Base-by-base conservation (phyloP, 2,113 vertebrate genomes). In the Garra rufa region DNA sequence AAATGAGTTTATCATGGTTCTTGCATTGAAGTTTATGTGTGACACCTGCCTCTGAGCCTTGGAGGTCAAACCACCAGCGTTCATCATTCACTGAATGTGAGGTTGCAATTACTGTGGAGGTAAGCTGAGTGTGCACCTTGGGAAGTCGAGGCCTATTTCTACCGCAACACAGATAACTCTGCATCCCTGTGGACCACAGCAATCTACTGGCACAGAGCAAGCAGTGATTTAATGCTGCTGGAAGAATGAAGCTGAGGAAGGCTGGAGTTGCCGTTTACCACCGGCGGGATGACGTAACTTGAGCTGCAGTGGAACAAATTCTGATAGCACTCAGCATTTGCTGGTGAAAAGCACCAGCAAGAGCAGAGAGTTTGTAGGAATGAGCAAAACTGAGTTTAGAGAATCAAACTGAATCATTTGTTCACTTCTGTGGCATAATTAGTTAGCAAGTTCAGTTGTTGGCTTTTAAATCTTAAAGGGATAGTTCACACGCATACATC, bases 71-170 rank as follows among this genome's bases (percentile, higher is more conserved):
- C n/a, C 87, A 48, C 78, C 43, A 76, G 73, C 4, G 71, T n/a
- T 48, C 43, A 74, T 85, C 65, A 70, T 70, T 70, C 67, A 70
- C 67, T 41, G 79, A 70, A 87, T 85, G 89, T 77, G 88, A 90
- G 89, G 61, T 88, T 85, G 84, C 88, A 89, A 87, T 90, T 90
- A 88, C 90, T 88, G 85, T 52, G 82, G 77, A 70, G 3, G 71
- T 63, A 85, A 86, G 55, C 77, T 86, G 80, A 91, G 90, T 70
- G 83, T 76, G 77, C 75, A 82, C 76, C 52, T 21, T 3, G 75
- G 86, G 82, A 91, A 90, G 48, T 84, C 38, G 46, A 91, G 82
- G 85, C 84, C 83, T 19, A 61, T 89, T 91, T 87, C 79, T 86
- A 78, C 84, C 85, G 70, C 77, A 90, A 88, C 77, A 91, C 74